These are phyloP conservation scores for Agrilus mali DNA, from an alignment of 2,888 invertebrate species.

Conservation along the genomic window DNA sequence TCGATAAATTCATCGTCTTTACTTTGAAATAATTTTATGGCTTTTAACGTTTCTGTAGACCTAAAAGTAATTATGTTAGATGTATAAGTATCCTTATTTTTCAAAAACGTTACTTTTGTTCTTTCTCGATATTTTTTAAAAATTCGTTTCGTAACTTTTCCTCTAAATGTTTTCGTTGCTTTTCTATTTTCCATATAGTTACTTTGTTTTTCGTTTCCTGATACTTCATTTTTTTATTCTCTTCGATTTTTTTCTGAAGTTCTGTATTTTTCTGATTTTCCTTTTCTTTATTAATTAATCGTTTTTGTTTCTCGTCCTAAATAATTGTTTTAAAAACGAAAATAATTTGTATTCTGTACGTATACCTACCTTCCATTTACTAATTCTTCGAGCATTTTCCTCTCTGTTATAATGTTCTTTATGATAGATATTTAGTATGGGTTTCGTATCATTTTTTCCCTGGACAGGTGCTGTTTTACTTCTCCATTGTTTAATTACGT, in stretches of 20 bases:
- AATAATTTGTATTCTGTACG: neutral
- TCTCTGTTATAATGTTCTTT: neutral
- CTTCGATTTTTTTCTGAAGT: constrained; percentile 24
- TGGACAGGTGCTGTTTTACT: constrained; percentile 13
- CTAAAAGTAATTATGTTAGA: constrained; percentile 13
- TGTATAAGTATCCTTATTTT: constrained; percentile 8
- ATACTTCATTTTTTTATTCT: constrained; percentile 17
- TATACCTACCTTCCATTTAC: neutral
- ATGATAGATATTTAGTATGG: too few species aligned
- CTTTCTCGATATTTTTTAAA: constrained; percentile 12
- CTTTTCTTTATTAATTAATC: constrained; percentile 6
- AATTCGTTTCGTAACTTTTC: constrained; percentile 15
- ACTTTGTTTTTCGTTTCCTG: constrained; percentile 20
- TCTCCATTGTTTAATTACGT: constrained; percentile 34
- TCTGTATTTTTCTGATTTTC: constrained; percentile 20
- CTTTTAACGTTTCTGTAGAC: constrained; percentile 24
- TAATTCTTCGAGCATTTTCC: neutral
- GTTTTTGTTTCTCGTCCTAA: constrained; percentile 7
- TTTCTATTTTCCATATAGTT: constrained; percentile 17
- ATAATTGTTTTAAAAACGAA: neutral
- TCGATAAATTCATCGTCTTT: constrained; percentile 26
- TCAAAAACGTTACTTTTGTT: constrained; percentile 5
- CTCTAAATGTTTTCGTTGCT: constrained; percentile 5
- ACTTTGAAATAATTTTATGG: constrained; percentile 28
- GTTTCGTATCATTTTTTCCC: too few species aligned